These are phyloP conservation scores for Whitmania pigra DNA, from an alignment of 1,140 invertebrate genomes.

Conservation along the genomic window DNA sequence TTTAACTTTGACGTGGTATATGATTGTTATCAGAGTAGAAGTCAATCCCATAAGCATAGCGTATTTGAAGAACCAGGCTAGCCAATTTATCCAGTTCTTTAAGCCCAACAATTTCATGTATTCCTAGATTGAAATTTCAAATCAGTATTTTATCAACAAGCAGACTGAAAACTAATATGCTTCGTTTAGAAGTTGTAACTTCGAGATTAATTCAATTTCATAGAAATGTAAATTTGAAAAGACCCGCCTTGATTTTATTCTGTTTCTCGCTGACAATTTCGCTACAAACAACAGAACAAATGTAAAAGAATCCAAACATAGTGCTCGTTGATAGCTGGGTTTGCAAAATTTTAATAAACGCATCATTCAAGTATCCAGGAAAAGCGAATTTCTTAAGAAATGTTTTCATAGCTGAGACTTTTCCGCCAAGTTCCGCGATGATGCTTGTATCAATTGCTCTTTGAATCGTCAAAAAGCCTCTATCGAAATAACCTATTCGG, in stretches of 20 bases:
- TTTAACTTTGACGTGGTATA: conserved; percentile 36
- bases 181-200: background rate
- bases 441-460: background rate
- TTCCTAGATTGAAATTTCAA: conserved; percentile 47
- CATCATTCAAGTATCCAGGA: conserved; percentile 37
- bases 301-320: conserved; percentile 55
- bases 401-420: background rate
- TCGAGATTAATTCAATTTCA: background rate
- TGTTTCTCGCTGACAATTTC: conserved; percentile 40
- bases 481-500: background rate
- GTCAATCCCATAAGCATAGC: conserved; percentile 57
- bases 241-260: conserved; percentile 36
- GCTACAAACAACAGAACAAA: conserved; percentile 34
- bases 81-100: conserved; percentile 66
- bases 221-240: background rate
- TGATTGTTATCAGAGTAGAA: conserved; percentile 45
- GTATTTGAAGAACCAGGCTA: conserved; percentile 66
- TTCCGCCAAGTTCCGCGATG: background rate
- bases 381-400: conserved; percentile 47
- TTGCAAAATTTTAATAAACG: conserved; percentile 33
- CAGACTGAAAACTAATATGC: background rate
- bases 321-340: conserved; percentile 19
- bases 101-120: conserved; percentile 79
- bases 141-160: background rate
- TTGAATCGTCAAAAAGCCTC: conserved; percentile 1